Base-by-base conservation (phyloP, 2,888 invertebrate species). In the Hirudinaria manillensis region DNA sequence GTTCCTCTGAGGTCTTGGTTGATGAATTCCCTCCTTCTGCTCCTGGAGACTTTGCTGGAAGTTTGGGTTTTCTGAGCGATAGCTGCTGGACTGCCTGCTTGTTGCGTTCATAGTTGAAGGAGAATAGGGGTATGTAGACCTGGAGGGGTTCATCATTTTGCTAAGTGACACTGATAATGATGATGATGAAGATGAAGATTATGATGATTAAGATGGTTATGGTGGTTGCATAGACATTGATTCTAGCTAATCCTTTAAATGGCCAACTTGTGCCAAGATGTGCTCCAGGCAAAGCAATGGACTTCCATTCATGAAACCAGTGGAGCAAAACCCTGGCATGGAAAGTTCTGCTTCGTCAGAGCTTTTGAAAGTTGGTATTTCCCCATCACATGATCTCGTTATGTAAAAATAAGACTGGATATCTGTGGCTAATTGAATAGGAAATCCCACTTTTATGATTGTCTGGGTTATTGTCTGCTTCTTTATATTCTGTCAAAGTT, bases 51-150 rank as follows among this genome's bases (percentile, higher is more conserved):
- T 16, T 36, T 34, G 2, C n/a, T 34, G 68, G n/a, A 61, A 16
- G 13, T 61, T 29, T 24, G 1, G 29, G 68, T 68, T n/a, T 68
- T 32, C 68, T 27, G 10, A 56, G 38, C 27, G 36, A 24, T 24
- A 61, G 38, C 32, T 75, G 51, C 2, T 75, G 38, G 24, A 70
- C 53, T 6, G 56, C 38, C 53, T 75, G 66, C 10, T 70, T 45
- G 75, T 75, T 75, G 19, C 73, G 65, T 74, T 85, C 84, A 78
- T 84, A 83, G 77, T 83, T 83, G 79, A 80, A 84, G 3, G 85
- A 84, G 77, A 85, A 77, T 76, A 84, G 79, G 21, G 84, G 84
- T 82, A 84, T 83, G 80, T 83, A 85, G 10, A 85, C 83, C 83
- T 45, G 45, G 45, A 45, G 45, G 16, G 10, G 45, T 3, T 38